Base-by-base conservation (phyloP, 1,140 invertebrate species). In the Drosophila santomea region DNA sequence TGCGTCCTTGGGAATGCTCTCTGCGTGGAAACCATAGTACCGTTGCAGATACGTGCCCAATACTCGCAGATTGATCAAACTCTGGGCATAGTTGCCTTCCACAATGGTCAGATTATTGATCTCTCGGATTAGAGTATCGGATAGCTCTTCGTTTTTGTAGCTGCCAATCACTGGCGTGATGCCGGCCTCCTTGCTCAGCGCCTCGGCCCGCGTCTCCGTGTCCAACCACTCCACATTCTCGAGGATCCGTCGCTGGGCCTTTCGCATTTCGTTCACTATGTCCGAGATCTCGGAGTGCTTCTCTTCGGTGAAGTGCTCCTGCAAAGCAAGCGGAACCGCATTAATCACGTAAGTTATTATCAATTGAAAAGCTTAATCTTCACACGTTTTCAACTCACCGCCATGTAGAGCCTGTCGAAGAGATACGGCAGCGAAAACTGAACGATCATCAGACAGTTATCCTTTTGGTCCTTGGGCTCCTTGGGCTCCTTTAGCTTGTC, bases 221-320 rank as follows among this genome's bases (percentile, higher is more conserved):
- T 96, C 96, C 94, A 97, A 95, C 96, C 96, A 97, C 43, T 95
- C 94, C 10, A 95, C 94, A 64, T 94, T 93, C 39, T 94, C 92
- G 0, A 97, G 81, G 2, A 96, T 93, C 45, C 93, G 85, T 11
- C 93, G 74, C 45, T 94, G 94, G 52, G 96, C 94, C 14, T 93
- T 81, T 41, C 94, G 92, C 17, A 97, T 95, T 44, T 91, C 80
- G 32, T 52, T 57, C 6, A 91, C 77, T 8, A 91, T 78, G 4
- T 14, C 64, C 1, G 28, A 23, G 14, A 91, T 69, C 35, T 91
- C 89, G 0, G 20, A 32, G 4, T 38, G 63, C 0, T 63, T 77
- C 6, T 84, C 82, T 0, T 88, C 63, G 5, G 50, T 74, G 25
- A 91, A 91, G 41, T 84, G 73, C 44, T 75, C 66, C 90, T 91